These are phyloP conservation scores for Drosophila heteroneura DNA, from an alignment of 2,888 invertebrate species.

Conservation along the genomic window DNA sequence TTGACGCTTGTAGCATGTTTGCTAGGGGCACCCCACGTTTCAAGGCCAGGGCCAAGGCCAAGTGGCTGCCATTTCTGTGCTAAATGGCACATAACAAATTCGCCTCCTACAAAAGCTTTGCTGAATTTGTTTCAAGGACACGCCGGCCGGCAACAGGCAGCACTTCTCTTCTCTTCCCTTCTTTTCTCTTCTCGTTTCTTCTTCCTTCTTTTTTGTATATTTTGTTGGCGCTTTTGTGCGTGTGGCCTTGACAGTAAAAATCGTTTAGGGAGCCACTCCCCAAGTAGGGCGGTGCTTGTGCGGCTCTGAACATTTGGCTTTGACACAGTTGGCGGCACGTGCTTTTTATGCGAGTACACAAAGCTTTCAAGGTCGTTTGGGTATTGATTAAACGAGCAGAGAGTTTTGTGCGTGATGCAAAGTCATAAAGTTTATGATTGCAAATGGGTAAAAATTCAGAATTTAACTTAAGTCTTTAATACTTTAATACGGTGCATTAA, in stretches of 20 bases:
- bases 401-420: conserved; percentile 20
- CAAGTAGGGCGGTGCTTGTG: conserved; percentile 35
- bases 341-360: conserved; percentile 57
- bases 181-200: conserved; percentile 12
- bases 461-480: conserved; percentile 1
- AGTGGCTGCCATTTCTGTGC: conserved; percentile 53
- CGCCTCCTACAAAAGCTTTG: conserved; percentile 41
- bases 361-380: conserved; percentile 60
- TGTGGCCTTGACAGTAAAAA: conserved; percentile 70
- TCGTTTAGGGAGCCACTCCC: conserved; percentile 63
- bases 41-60: conserved; percentile 72
- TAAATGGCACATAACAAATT: conserved; percentile 48
- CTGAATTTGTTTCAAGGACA: conserved; percentile 60
- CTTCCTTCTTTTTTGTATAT: conserved; percentile 9
- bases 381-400: conserved; percentile 58
- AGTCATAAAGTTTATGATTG: conserved; percentile 12
- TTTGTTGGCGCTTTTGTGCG: conserved; percentile 51
- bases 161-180: conserved; percentile 10
- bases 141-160: conserved; percentile 65
- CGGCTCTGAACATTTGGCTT: conserved; percentile 26
- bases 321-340: conserved; percentile 76
- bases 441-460: background rate
- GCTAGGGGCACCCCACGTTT: conserved; percentile 49
- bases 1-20: conserved; percentile 37
- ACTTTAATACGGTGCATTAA: background rate